phyloP scores from a whole-genome alignment of 2,888 invertebrate genomes.

The Nysson spinosus region DNA sequence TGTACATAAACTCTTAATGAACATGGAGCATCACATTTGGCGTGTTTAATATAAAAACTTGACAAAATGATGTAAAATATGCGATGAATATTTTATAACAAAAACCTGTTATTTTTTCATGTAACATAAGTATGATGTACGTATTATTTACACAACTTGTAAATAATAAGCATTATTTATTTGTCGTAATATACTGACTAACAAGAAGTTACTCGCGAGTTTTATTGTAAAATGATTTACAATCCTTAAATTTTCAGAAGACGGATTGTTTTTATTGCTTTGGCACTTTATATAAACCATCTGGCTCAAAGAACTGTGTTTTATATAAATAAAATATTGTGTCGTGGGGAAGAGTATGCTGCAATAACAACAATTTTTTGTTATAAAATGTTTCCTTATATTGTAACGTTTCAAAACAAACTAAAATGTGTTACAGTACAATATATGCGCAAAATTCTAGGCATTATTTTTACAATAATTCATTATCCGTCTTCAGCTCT shows the following conservation, averaged over 20 bases:
- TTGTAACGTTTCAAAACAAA: slow-evolving; percentile 75
- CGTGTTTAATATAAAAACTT: slow-evolving; percentile 25
- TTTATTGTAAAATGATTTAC: too few species aligned
- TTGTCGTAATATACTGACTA: slow-evolving; percentile 34
- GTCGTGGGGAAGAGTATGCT: slow-evolving; percentile 29
- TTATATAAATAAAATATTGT: slow-evolving; percentile 3
- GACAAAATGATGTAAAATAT: slow-evolving; percentile 31
- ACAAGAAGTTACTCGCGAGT: slow-evolving; percentile 28
- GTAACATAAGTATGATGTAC: slow-evolving; percentile 30
- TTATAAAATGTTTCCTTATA: slow-evolving; percentile 77
- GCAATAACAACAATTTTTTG: slow-evolving; percentile 45
- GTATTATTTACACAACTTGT: too few species aligned
- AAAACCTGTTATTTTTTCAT: slow-evolving; percentile 53
- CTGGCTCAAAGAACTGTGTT: too few species aligned
- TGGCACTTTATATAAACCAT: not conserved
- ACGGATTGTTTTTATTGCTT: too few species aligned
- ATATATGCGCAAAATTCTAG: slow-evolving; percentile 74
- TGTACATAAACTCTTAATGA: slow-evolving; percentile 33
- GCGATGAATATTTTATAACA: slow-evolving; percentile 36
- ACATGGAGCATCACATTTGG: slow-evolving; percentile 26
- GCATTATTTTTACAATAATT: slow-evolving; percentile 74
- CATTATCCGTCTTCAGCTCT: slow-evolving; percentile 63
- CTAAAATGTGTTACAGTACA: slow-evolving; percentile 73
- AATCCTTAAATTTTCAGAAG: too few species aligned
- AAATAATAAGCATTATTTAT: slow-evolving; percentile 52